Base-by-base conservation (phyloP, 2,797 vertebrate species). In the Epinephelus malabaricus region DNA sequence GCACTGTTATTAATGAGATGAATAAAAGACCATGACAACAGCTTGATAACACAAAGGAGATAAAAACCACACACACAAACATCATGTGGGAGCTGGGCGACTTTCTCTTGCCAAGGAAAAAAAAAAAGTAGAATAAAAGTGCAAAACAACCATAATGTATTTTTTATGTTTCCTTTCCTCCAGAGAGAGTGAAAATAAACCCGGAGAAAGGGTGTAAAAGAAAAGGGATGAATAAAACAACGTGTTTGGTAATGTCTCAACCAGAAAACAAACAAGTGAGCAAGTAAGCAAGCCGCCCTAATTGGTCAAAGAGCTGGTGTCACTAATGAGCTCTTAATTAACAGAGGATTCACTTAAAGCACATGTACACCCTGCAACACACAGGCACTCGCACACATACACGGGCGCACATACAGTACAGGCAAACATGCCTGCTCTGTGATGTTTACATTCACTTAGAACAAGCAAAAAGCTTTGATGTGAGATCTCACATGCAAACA, bases 1-100 rank as follows among this genome's bases (percentile, higher is more conserved):
- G 91, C 90, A 78, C 74, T 63, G 88, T 92, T 94, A 92, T 94
- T 94, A 94, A 93, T 94, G 92, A 92, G 89, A 93, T 92, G 89
- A 90, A 92, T 92, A 92, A 92, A 92, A 90, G 88, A 88, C 90
- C 82, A 85, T 91, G 92, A 93, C 90, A 92, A 92, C 87, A 90
- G 88, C 90, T 90, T 92, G 89, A 94, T 93, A 89, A 90, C 82
- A 86, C 78, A 62, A 72, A 87, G 74, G 69, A 88, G 85, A 89
- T 88, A 87, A 84, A 77, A 78, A 70, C 17, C 60, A 72, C 58
- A 82, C 70, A 69, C 82, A 75, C 68, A 76, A 49, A 76, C 70
- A 78, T 83, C 81, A 87, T 81, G 75, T 73, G 75, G 72, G 73
- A 86, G 75, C 72, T 51, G 60, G 73, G 54, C 50, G 59, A 82